These are phyloP conservation scores for Mactra quadrangularis DNA, from an alignment of 1,140 invertebrate genomes.

Conservation along the genomic window DNA sequence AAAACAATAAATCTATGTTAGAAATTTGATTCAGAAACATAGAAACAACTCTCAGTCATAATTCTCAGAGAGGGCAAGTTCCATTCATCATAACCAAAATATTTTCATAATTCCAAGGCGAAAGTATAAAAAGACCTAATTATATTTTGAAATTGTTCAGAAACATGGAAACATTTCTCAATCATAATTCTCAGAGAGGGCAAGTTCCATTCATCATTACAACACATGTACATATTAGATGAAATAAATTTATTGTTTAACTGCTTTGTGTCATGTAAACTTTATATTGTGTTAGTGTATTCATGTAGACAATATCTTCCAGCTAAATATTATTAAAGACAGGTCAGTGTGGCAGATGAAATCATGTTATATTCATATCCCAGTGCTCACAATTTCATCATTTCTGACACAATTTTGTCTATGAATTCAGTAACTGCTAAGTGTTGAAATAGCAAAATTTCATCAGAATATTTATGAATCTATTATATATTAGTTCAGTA, in stretches of 20 bases:
- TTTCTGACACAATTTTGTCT: no score
- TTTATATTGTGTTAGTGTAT: no score
- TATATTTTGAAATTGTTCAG: slow-evolving; percentile 27
- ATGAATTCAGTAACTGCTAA: no score
- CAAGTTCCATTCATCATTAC: slow-evolving; percentile 54
- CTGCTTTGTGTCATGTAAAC: no score
- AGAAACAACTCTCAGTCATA: slow-evolving; percentile 20
- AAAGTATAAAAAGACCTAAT: not conserved
- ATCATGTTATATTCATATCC: no score
- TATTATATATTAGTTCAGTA: not conserved
- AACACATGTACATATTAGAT: not conserved
- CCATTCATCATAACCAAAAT: slow-evolving; percentile 48
- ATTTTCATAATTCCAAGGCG: not conserved
- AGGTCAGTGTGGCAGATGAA: no score
- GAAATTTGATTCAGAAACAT: slow-evolving; percentile 30
- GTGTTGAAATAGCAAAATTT: no score
- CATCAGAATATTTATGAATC: no score
- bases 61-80: slow-evolving; percentile 56
- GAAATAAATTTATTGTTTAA: not conserved
- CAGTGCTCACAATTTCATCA: no score
- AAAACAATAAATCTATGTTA: no score
- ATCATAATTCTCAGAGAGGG: slow-evolving; percentile 42
- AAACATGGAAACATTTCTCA: slow-evolving; percentile 4
- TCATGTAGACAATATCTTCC: no score
- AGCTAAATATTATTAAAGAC: no score